phyloP scores from a whole-genome alignment of 2,797 vertebrate genomes.

The Sebastes taczanowskii region DNA sequence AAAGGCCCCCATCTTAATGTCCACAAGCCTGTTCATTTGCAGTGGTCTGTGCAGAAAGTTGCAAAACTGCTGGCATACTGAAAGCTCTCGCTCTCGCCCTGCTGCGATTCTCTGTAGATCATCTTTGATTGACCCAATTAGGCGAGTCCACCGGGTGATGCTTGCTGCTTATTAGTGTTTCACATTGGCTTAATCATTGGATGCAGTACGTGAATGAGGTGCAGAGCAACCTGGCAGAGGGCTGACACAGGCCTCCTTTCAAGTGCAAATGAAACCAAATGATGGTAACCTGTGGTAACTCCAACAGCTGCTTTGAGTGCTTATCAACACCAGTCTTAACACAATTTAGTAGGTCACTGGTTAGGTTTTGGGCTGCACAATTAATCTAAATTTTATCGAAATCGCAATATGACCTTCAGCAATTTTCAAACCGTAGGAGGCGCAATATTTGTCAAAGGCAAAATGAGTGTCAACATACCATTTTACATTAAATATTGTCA shows the following conservation, averaged over 20 bases:
- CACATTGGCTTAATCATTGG: conserved; percentile 75
- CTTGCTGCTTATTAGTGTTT: conserved; percentile 78
- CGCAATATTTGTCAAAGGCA: neutral
- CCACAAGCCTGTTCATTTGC: conserved; percentile 60
- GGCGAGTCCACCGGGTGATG: conserved; percentile 72
- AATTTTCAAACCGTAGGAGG: no score
- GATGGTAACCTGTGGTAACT: conserved; percentile 60
- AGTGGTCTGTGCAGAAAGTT: conserved; percentile 42
- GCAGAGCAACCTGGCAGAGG: conserved; percentile 66
- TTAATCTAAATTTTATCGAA: neutral
- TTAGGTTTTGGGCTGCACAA: neutral
- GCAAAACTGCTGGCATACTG: conserved; percentile 50
- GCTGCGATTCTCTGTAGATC: conserved; percentile 66
- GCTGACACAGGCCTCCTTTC: conserved; percentile 63
- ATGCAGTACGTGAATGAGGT: conserved; percentile 66
- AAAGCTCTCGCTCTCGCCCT: conserved; percentile 49
- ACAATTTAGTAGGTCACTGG: conserved; percentile 38
- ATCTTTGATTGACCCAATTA: conserved; percentile 82
- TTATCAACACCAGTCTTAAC: conserved; percentile 29
- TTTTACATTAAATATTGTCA: neutral
- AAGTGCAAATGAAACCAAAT: conserved; percentile 72
- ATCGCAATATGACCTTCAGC: no score
- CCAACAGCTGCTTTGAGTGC: conserved; percentile 50
- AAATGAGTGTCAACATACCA: neutral
- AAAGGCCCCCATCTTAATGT: conserved; percentile 62